phyloP scores from a whole-genome alignment of 2,888 invertebrate species.

The Timandra comae region DNA sequence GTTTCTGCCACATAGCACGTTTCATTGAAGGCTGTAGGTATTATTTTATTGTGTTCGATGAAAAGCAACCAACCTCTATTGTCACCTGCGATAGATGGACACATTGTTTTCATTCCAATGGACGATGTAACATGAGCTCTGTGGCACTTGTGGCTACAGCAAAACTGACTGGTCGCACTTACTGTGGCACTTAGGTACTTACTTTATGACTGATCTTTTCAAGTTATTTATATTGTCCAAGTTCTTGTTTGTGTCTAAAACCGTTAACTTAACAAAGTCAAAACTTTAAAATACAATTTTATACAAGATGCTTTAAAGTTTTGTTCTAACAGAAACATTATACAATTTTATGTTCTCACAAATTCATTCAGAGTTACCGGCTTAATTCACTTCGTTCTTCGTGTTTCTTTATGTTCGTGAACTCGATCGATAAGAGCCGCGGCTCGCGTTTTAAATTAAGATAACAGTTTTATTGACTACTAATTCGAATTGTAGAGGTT shows the following conservation, averaged over 20 bases:
- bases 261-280: too few species aligned
- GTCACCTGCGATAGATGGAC: conserved; percentile 45
- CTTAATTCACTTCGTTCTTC: conserved; percentile 37
- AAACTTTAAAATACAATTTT: too few species aligned
- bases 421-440: conserved; percentile 45
- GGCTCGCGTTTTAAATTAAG: conserved; percentile 54
- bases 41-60: conserved; percentile 19
- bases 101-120: conserved; percentile 55
- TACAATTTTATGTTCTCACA: conserved; percentile 13
- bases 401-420: conserved; percentile 39
- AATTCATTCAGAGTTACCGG: conserved; percentile 20
- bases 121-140: conserved; percentile 45
- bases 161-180: conserved; percentile 18
- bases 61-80: conserved; percentile 33
- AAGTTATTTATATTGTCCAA: too few species aligned
- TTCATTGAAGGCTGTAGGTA: conserved; percentile 14
- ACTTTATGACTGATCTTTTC: background rate
- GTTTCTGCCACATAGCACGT: conserved; percentile 12
- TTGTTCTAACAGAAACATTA: too few species aligned
- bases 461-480: conserved; percentile 62
- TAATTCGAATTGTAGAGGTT: conserved; percentile 50
- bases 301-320: too few species aligned
- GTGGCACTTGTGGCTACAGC: conserved; percentile 42
- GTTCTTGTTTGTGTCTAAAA: too few species aligned
- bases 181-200: background rate